A percentile compares a stretch with the other conserved stretches of the same genome.
phyloP scores from a whole-genome alignment of 2,888 invertebrate genomes.

The Drosophila prolongata region DNA sequence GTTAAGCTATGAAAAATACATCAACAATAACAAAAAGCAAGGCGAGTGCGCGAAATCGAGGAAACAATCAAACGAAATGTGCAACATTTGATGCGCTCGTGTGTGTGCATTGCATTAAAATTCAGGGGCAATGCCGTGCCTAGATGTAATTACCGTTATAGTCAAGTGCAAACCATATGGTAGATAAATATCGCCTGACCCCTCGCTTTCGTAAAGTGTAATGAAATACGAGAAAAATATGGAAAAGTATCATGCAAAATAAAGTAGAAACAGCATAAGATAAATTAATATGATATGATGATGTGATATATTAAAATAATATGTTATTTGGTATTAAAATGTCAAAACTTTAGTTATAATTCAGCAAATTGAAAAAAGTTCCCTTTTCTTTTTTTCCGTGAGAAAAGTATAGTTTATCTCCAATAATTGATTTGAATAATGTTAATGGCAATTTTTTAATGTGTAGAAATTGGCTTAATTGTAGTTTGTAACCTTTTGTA shows the following conservation, averaged over 20 bases:
- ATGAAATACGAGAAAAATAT: constrained; percentile 59
- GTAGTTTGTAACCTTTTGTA: constrained; percentile 33
- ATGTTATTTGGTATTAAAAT: too few species aligned
- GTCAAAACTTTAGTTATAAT: too few species aligned
- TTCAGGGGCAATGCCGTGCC: constrained; percentile 77
- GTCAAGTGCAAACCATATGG: constrained; percentile 68
- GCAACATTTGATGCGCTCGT: constrained; percentile 42
- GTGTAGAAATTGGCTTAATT: constrained; percentile 43
- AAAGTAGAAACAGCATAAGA: background rate
- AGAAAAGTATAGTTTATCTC: too few species aligned
- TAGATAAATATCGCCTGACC: constrained; percentile 68
- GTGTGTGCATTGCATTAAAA: constrained; percentile 35
- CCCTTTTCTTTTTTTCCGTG: too few species aligned
- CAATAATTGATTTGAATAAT: too few species aligned
- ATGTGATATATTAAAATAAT: too few species aligned
- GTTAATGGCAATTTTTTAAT: background rate
- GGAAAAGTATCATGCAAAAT: background rate
- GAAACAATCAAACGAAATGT: constrained; percentile 38
- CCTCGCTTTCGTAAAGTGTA: constrained; percentile 65
- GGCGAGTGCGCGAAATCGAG: constrained; percentile 24
- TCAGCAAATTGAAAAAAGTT: background rate
- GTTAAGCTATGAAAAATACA: constrained; percentile 43
- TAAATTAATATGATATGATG: too few species aligned
- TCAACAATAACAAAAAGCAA: constrained; percentile 22
- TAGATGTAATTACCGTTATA: constrained; percentile 76